Evolutionary conservation across 2,113 vertebrate species (phyloP), one percentile per base, ranked within the genome.

Genomic region (Trachemys scripta): DNA sequence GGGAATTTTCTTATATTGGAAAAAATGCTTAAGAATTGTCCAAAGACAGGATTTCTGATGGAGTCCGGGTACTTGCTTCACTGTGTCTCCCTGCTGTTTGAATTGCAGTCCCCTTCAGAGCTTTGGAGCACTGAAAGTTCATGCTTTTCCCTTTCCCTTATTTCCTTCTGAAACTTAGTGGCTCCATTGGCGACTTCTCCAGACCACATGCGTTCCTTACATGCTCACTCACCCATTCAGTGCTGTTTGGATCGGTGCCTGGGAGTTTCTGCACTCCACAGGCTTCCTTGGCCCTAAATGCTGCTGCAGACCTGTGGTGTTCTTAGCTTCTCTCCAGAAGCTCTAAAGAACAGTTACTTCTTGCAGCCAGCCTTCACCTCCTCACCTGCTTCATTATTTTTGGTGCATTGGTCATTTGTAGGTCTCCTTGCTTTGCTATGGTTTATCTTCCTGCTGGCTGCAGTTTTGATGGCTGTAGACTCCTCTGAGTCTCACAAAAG

Each of bases 111-210:
- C 24, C 47, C 49, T 92, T 84, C 38, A 94, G 90, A 0, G 2
- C 69, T 42, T 38, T 75, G 38, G 87, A 0, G 2, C 69, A 24
- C 22, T 75, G 69, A 2, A 38, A 81, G 81, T 85, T 94, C 16
- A 17, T 65, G 31, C 62, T 31, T 31, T 14, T 65, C 57, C 90
- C 81, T 42, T 95, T 42, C 2, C 89, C 87, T 85, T 49, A 90
- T 88, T 95, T 88, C 95, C 85, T 87, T 88, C 82, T 92, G 96
- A 69, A 95, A 88, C 2, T 9, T 62, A 86, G 62, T 95, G 96
- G 96, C 96, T 97, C 91, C 86, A 79, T 90, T 85, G 85, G 87
- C 88, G 75, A 95, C 93, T 88, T 76, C 87, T 96, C 17, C 54
- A 50, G 65, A 79, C 92, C 2, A 1, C 92, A 81, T 84, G 84